Conservation (phyloP, 2,888 invertebrate genomes). For the Lithosia quadra region DNA sequence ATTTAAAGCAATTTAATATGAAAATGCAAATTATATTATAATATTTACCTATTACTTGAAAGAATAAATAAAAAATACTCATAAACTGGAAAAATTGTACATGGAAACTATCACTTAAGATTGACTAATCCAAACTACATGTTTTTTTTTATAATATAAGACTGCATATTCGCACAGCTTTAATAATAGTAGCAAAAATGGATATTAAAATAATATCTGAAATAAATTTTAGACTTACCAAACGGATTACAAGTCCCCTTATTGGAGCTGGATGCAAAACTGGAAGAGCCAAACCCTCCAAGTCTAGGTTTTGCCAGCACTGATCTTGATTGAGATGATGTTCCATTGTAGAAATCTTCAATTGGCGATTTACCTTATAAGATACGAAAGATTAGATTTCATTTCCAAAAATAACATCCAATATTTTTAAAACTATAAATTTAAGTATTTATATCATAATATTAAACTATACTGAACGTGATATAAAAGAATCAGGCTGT, state of each 20-base stretch:
- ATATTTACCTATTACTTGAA: not conserved
- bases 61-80: no score
- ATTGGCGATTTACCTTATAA: constrained; percentile 71
- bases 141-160: no score
- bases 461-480: not conserved
- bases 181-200: not conserved
- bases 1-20: not conserved
- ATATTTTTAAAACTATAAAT: not conserved
- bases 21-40: no score
- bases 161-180: no score
- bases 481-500: not conserved
- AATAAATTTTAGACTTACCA: constrained; percentile 58
- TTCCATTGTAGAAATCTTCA: constrained; percentile 78
- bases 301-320: constrained; percentile 81
- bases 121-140: no score
- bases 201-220: not conserved
- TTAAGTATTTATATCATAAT: not conserved
- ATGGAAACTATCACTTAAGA: no score
- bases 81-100: no score
- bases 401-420: not conserved
- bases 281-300: constrained; percentile 77
- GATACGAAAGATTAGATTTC: not conserved
- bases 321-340: constrained; percentile 72
- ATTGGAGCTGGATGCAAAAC: constrained; percentile 73
- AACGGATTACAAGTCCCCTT: constrained; percentile 73